phyloP scores from a whole-genome alignment of 2,113 vertebrate species.

The Triplophysa rosa region DNA sequence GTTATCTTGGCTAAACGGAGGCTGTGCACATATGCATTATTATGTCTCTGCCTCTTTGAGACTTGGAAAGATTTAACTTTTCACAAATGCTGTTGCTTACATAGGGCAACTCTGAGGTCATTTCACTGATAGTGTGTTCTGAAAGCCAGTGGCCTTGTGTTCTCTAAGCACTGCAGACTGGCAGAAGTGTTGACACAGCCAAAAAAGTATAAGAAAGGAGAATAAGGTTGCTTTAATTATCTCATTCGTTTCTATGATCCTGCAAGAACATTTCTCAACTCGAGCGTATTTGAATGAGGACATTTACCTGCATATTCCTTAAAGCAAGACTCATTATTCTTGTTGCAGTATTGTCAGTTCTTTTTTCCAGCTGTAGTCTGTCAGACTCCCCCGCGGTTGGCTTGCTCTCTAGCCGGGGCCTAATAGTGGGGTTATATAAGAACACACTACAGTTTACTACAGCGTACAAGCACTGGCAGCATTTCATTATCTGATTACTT shows the following conservation, averaged over 20 bases:
- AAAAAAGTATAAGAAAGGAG: slow-evolving; percentile 6
- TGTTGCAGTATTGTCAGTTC: background rate
- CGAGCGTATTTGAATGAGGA: slow-evolving; percentile 4
- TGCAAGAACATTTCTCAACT: background rate
- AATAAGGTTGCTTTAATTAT: background rate
- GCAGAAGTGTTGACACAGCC: slow-evolving; percentile 23
- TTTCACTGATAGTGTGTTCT: slow-evolving; percentile 28
- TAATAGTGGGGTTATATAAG: slow-evolving; percentile 39
- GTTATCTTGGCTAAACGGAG: background rate
- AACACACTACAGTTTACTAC: slow-evolving; percentile 2
- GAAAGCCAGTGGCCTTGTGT: slow-evolving; percentile 22
- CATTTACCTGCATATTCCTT: background rate
- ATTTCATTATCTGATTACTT: background rate
- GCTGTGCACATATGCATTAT: background rate
- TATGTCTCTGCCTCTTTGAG: background rate
- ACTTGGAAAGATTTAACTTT: background rate
- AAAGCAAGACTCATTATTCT: background rate
- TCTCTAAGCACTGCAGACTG: slow-evolving; percentile 31
- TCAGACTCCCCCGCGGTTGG: slow-evolving; percentile 9
- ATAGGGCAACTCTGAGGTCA: background rate
- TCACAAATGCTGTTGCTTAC: slow-evolving; percentile 2
- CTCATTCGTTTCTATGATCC: background rate
- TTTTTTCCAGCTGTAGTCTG: background rate
- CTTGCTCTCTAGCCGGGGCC: background rate
- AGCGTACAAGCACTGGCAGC: background rate